These are phyloP conservation scores for Fregetta grallaria DNA, from an alignment of 2,113 vertebrate species.

Conservation along the genomic window DNA sequence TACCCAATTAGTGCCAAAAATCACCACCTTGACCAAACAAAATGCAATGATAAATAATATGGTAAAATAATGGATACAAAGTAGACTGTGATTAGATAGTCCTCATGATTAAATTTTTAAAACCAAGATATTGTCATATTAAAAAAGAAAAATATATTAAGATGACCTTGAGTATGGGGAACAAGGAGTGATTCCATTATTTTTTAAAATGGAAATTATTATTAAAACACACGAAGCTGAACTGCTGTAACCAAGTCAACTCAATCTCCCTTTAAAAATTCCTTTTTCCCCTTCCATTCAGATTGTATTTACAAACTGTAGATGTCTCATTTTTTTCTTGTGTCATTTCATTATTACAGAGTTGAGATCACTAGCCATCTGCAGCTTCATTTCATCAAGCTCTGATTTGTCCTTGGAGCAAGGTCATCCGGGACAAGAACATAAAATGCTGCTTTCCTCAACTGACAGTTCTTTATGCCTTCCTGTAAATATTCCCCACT, in stretches of 20 bases:
- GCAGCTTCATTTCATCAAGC: constrained; percentile 72
- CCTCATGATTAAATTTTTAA: not conserved
- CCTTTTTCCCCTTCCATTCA: constrained; percentile 16
- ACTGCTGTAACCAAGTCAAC: constrained; percentile 47
- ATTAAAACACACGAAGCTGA: constrained; percentile 31
- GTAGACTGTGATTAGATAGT: not conserved
- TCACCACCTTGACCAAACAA: not conserved
- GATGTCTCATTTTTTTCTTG: constrained; percentile 54
- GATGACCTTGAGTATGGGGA: not conserved
- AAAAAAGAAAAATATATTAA: constrained; percentile 18
- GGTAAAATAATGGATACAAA: not conserved
- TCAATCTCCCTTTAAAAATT: constrained; percentile 44
- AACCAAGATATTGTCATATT: not conserved
- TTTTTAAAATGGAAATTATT: constrained; percentile 37
- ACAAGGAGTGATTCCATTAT: not conserved
- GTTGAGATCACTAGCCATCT: constrained; percentile 73
- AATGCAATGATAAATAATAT: not conserved
- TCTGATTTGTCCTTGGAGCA: constrained; percentile 74
- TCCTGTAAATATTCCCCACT: constrained; percentile 66
- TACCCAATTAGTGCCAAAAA: not conserved
- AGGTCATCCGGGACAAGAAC: constrained; percentile 68
- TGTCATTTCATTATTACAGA: constrained; percentile 69
- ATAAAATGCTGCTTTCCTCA: constrained; percentile 70
- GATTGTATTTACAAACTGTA: constrained; percentile 63
- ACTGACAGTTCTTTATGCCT: constrained; percentile 64